Percentiles rank a stretch among this genome's conserved stretches.
These are phyloP conservation scores for Carassius carassius DNA, from an alignment of 2,113 vertebrate genomes.

Conservation along the genomic window DNA sequence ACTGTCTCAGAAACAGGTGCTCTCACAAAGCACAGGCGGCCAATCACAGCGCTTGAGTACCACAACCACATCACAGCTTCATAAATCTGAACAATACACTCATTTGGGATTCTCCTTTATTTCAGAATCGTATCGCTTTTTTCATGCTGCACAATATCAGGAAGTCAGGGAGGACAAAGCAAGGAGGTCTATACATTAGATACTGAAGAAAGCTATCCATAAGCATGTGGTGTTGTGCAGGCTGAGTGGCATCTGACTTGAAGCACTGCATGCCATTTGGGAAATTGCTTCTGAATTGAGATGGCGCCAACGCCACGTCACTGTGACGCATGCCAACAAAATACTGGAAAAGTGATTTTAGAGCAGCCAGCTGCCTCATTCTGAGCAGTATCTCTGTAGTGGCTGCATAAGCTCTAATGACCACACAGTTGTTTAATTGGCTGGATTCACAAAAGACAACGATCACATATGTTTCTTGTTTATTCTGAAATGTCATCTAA, in stretches of 20 bases:
- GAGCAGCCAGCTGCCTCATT: neutral
- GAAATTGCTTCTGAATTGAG: rapidly evolving
- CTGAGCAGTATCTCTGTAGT: too few relatives aligned
- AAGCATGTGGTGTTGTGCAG: too few relatives aligned
- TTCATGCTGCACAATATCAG: too few relatives aligned
- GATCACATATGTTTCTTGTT: neutral
- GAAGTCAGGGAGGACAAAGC: neutral
- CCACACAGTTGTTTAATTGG: neutral
- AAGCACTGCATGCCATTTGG: neutral
- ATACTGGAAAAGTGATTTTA: neutral
- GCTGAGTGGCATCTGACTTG: neutral
- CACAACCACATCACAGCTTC: neutral
- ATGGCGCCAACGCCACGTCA: neutral
- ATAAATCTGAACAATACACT: neutral
- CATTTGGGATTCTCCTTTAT: neutral
- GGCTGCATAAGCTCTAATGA: neutral
- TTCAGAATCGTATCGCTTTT: neutral
- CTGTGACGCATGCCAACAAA: neutral
- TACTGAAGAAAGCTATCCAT: neutral
- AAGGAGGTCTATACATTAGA: neutral
- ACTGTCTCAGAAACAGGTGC: constrained; percentile 67
- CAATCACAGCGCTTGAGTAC: neutral
- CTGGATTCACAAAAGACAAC: neutral
- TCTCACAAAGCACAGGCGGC: constrained; percentile 41
- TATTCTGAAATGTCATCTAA: neutral